Percentiles rank a stretch among this genome's conserved stretches.
Conservation (phyloP, 2,888 invertebrate species). For the Andricus curvator region DNA sequence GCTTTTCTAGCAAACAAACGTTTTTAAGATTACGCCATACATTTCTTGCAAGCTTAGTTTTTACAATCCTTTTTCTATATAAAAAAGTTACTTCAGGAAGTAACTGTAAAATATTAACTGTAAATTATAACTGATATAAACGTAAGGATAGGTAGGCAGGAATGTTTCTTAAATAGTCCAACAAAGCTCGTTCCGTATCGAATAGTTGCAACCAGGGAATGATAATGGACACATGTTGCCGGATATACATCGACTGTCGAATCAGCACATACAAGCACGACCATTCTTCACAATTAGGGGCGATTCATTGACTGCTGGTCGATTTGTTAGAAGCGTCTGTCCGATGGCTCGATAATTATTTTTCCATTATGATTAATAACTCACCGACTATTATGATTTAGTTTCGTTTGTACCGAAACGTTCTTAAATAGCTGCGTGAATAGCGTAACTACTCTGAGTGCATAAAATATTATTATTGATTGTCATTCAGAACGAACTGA, state of each 20-base stretch:
- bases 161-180: background rate
- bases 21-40: too few relatives aligned
- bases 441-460: background rate
- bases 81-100: too few relatives aligned
- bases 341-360: slow-evolving; percentile 60
- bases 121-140: background rate
- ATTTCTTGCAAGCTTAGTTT: too few relatives aligned
- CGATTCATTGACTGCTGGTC: slow-evolving; percentile 57
- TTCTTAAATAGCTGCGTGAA: background rate
- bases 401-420: slow-evolving; percentile 15
- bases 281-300: slow-evolving; percentile 69
- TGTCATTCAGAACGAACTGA: background rate
- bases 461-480: background rate
- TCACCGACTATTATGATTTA: slow-evolving; percentile 42
- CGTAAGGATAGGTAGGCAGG: background rate
- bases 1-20: too few relatives aligned
- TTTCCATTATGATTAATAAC: slow-evolving; percentile 68
- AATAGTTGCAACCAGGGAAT: slow-evolving; percentile 28
- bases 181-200: slow-evolving; percentile 18
- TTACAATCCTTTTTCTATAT: too few relatives aligned
- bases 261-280: slow-evolving; percentile 58
- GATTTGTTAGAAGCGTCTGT: slow-evolving; percentile 40
- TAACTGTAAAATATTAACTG: too few relatives aligned
- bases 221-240: slow-evolving; percentile 29
- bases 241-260: slow-evolving; percentile 60